Conservation (phyloP, 2,113 vertebrate genomes). For the Paralichthys olivaceus region DNA sequence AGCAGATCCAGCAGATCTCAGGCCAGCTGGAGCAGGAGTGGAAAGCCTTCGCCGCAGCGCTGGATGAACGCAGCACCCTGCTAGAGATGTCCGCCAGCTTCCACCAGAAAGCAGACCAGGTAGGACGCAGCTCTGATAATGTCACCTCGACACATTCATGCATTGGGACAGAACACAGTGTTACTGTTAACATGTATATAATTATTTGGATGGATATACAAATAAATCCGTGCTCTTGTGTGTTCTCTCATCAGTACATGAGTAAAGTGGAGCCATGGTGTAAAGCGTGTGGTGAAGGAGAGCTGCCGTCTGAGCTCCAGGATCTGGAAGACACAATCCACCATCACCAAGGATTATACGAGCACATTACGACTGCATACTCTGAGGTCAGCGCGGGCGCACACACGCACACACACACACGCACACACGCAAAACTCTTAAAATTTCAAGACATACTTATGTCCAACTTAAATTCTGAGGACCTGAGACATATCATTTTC, state of each 20-base stretch:
- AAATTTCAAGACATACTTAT: no score
- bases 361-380: constrained; percentile 94
- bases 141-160: background rate
- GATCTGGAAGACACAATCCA: constrained; percentile 98
- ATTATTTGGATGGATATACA: no score
- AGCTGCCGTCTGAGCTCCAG: constrained; percentile 96
- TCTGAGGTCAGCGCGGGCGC: constrained; percentile 85
- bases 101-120: constrained; percentile 98
- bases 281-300: constrained; percentile 96
- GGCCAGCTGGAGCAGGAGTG: constrained; percentile 96
- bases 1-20: constrained; percentile 98
- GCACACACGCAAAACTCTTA: background rate
- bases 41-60: constrained; percentile 96
- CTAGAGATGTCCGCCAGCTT: constrained; percentile 97
- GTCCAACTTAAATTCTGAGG: background rate
- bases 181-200: background rate
- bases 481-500: background rate
- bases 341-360: constrained; percentile 97
- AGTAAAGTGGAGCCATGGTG: constrained; percentile 97
- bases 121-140: constrained; percentile 55
- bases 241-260: constrained; percentile 88
- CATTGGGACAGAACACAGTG: background rate
- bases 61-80: constrained; percentile 95
- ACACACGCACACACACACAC: background rate
- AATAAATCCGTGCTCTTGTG: background rate